Conservation (phyloP, 1,140 invertebrate genomes). For the Lepidotrigona ventralis region DNA sequence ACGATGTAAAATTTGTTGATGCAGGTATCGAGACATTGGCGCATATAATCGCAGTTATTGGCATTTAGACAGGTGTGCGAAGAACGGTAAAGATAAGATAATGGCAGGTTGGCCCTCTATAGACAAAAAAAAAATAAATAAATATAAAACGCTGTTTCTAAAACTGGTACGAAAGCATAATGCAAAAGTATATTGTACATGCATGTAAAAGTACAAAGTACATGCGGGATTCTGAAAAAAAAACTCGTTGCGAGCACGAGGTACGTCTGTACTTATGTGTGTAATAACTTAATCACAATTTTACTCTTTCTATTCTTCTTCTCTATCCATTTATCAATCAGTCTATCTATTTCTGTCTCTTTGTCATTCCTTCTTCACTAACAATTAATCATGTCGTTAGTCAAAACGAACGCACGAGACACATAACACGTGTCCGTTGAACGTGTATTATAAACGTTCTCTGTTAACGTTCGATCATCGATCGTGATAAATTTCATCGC, state of each 20-base stretch:
- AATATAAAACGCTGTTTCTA: background rate
- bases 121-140: background rate
- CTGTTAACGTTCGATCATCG: background rate
- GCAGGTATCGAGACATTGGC: background rate
- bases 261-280: slow-evolving; percentile 32
- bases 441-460: background rate
- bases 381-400: background rate
- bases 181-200: too few species aligned
- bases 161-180: slow-evolving; percentile 16
- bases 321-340: background rate
- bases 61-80: slow-evolving; percentile 51
- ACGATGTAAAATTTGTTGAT: background rate
- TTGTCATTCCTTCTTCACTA: slow-evolving; percentile 1
- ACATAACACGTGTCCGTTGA: background rate
- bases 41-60: slow-evolving; percentile 17
- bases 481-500: background rate
- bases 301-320: background rate
- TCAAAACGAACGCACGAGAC: background rate
- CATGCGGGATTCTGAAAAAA: slow-evolving; percentile 22
- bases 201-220: slow-evolving; percentile 12
- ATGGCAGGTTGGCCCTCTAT: slow-evolving; percentile 12
- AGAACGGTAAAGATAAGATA: slow-evolving; percentile 59
- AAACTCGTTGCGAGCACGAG: slow-evolving; percentile 21
- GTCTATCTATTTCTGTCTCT: background rate
- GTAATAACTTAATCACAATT: slow-evolving; percentile 29